Evolutionary conservation across 2,113 vertebrate species (phyloP).

Genomic region (Cyanoramphus novaezelandiae): DNA sequence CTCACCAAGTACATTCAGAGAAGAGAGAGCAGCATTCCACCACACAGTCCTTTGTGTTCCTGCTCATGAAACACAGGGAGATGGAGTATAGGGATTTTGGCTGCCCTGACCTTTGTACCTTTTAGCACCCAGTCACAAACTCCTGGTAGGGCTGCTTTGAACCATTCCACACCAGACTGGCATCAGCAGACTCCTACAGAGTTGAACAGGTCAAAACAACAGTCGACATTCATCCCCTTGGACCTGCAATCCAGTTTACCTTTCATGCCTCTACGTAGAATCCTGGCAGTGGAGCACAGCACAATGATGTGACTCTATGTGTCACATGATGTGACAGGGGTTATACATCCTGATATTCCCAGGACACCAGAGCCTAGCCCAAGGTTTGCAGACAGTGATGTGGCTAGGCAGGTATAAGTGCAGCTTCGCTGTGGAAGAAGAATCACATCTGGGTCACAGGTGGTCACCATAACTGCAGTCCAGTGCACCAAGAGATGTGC

Average conservation of each 20-base stretch:
- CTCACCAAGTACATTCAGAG: not conserved
- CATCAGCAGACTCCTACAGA: too few species aligned
- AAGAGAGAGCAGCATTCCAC: fast-evolving
- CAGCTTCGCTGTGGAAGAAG: not conserved
- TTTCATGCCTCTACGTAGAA: not conserved
- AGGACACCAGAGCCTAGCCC: too few species aligned
- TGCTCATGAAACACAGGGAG: not conserved
- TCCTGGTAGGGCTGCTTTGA: not conserved
- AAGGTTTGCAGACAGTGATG: not conserved
- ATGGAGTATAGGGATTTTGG: not conserved
- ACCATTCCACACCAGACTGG: not conserved
- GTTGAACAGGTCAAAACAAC: not conserved
- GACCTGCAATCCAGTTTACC: not conserved
- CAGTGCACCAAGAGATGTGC: not conserved
- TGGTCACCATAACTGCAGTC: too few species aligned
- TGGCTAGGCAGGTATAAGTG: not conserved
- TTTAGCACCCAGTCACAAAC: too few species aligned
- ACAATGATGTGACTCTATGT: not conserved
- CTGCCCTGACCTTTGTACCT: not conserved
- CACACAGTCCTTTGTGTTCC: not conserved
- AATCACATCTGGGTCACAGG: not conserved
- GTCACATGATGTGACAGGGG: too few species aligned
- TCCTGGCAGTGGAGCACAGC: not conserved
- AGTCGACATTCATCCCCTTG: too few species aligned
- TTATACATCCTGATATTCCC: not conserved